A percentile compares a stretch with the other conserved stretches of the same genome.
These are phyloP conservation scores for Brienomyrus longianalis DNA, from an alignment of 2,113 vertebrate genomes.

Conservation along the genomic window DNA sequence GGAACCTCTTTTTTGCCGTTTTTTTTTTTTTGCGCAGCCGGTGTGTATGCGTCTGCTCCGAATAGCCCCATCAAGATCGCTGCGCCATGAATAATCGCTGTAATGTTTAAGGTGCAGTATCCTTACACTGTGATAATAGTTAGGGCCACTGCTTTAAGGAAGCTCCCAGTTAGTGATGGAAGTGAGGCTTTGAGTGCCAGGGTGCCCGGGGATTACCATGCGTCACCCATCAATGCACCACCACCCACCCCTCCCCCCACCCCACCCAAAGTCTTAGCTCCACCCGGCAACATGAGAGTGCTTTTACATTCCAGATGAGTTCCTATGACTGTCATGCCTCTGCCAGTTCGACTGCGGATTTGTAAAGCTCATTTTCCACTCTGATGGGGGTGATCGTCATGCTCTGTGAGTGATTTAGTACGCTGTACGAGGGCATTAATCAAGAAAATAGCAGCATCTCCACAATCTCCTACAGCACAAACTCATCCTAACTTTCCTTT, in stretches of 20 bases:
- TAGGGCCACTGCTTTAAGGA: not conserved
- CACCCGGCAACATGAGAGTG: not conserved
- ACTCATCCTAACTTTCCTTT: not conserved
- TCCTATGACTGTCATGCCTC: not conserved
- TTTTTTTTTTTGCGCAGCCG: not conserved
- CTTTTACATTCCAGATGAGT: not conserved
- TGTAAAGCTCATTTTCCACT: not conserved
- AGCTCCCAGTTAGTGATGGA: not conserved
- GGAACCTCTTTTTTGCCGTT: not conserved
- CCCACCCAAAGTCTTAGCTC: not conserved
- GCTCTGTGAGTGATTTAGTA: not conserved
- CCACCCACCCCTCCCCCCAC: not conserved
- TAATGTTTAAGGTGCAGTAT: not conserved
- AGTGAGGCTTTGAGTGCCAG: not conserved
- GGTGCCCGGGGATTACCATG: not conserved
- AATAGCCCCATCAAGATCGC: not conserved
- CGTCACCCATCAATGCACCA: not conserved
- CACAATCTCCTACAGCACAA: not conserved
- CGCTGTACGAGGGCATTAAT: not conserved
- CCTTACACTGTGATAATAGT: constrained; percentile 3
- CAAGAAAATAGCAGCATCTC: not conserved
- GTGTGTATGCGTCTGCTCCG: not conserved
- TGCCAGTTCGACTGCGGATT: not conserved
- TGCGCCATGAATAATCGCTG: not conserved
- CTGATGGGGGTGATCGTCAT: constrained; percentile 6